Base-by-base conservation (phyloP, 2,797 vertebrate species). In the Megalops cyprinoides region DNA sequence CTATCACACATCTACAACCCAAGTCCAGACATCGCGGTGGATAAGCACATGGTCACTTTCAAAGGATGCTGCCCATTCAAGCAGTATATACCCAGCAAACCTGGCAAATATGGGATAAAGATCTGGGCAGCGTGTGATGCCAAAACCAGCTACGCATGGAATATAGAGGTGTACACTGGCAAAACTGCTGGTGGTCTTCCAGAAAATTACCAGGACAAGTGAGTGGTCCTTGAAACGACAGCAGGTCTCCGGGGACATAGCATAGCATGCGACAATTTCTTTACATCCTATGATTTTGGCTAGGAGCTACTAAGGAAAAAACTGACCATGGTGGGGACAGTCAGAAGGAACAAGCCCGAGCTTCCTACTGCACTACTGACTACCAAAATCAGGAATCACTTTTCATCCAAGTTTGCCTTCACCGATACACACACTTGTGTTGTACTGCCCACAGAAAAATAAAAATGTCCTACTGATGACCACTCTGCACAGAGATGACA, bases 401-500 rank as follows among this genome's bases (percentile, higher is more conserved):
- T 73, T 4, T 80, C 82, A 6, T 83, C 79, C 39, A 78, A 10
- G 49, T 81, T 85, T 46, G 71, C 74, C 62, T 85, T 83, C 77
- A 85, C 76, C 0, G 37, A 73, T 23, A 82, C 81, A 80, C 73
- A 8, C 74, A 46, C 82, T 85, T 76, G 84, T 85, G 60, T 81
- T 79, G 25, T 82, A 75, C 78, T 55, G 39, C 42, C 81, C 75
- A 10, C 80, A 58, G 51, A 82, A 82, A 78, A 73, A 55, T 0
- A 83, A 77, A 37, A 84, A 78, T 8, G 60, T 80, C 77, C 83
- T n/a, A 31, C 7, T 85, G 67, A 85, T 83, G 81, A 85, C 49
- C 51, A 81, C 67, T 12, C 39, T 77, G 12, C 81, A 81, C 67
- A 79, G 49, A 39, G 51, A 49, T 39, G 76, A 58, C 15, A 79